Evolutionary conservation across 2,113 vertebrate genomes (phyloP).

Genomic region (Mionectes macconnelli): DNA sequence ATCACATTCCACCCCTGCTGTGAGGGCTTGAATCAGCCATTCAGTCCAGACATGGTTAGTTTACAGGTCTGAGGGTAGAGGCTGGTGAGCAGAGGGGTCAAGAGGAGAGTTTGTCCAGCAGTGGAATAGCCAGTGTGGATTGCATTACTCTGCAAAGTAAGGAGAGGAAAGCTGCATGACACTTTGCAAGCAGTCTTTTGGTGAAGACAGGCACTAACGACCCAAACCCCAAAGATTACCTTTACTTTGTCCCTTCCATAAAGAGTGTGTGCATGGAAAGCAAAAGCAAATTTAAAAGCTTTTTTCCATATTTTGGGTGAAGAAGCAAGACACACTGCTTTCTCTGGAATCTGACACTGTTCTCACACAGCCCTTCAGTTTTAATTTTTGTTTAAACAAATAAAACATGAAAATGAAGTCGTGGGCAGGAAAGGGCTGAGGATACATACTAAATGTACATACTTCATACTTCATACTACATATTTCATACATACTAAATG

Average conservation of each 20-base stretch:
- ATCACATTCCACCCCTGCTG: background rate
- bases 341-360: background rate
- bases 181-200: background rate
- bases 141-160: background rate
- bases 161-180: background rate
- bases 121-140: background rate
- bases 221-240: background rate
- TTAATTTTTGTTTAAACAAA: background rate
- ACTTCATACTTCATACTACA: no score
- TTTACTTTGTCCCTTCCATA: background rate
- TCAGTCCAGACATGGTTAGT: background rate
- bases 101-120: background rate
- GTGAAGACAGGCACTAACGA: background rate
- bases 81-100: background rate
- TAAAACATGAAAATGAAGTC: background rate
- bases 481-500: no score
- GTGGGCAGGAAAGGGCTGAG: background rate
- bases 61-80: background rate
- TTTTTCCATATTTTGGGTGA: background rate
- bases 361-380: background rate
- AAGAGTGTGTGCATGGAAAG: background rate
- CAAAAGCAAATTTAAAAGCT: background rate
- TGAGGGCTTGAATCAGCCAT: background rate
- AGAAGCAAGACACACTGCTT: background rate
- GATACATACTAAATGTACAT: no score